Conservation (phyloP, 23 tunicate genomes). For the Styela plicata region DNA sequence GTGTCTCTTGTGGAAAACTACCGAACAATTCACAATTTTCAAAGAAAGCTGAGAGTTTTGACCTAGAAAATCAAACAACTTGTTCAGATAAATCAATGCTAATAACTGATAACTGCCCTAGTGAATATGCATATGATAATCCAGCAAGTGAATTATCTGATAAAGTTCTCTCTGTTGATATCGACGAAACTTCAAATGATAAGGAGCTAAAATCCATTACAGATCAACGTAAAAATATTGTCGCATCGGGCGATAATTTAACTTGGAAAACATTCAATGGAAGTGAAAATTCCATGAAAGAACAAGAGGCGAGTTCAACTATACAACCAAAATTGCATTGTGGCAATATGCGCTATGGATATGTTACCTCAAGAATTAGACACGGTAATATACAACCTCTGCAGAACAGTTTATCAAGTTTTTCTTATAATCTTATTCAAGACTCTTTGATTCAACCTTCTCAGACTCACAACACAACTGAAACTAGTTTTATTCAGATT, state of each 20-base stretch:
- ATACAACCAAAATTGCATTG: background rate
- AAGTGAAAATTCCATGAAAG: background rate
- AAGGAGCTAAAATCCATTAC: background rate
- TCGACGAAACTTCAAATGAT: background rate
- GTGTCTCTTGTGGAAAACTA: conserved; percentile 25
- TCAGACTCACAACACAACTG: background rate
- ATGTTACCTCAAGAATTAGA: conserved; percentile 6
- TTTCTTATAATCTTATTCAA: conserved; percentile 14
- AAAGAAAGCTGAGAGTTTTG: background rate
- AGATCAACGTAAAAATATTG: background rate
- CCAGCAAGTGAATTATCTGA: background rate
- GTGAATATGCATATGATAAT: conserved; percentile 17
- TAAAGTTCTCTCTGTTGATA: background rate
- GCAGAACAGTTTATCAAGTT: background rate
- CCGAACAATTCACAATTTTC: conserved; percentile 5
- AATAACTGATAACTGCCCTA: background rate
- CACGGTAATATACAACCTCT: background rate
- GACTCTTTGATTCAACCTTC: background rate
- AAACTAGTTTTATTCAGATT: conserved; percentile 9
- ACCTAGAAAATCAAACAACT: background rate
- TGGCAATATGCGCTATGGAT: background rate
- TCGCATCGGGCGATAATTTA: background rate
- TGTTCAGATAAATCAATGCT: background rate
- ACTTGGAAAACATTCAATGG: background rate
- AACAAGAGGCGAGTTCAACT: background rate